Conservation (phyloP, 2,888 invertebrate genomes). For the Petrolisthes manimaculis region DNA sequence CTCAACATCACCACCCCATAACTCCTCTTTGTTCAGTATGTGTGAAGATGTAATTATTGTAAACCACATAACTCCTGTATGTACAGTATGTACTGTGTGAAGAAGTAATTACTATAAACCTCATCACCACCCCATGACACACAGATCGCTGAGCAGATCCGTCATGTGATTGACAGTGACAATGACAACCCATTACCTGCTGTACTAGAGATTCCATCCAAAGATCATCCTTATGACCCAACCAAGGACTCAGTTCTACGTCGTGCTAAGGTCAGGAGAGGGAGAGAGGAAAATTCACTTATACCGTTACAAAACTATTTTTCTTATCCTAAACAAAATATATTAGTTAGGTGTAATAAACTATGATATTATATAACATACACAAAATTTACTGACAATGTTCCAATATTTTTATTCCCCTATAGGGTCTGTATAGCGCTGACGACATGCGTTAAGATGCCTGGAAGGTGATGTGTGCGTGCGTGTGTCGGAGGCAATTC, state of each 20-base stretch:
- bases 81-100: no score
- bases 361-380: neutral
- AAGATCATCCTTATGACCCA: conserved; percentile 97
- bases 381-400: neutral
- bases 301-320: neutral
- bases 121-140: no score
- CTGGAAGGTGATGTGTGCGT: no score
- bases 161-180: conserved; percentile 95
- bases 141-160: conserved; percentile 93
- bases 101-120: no score
- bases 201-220: conserved; percentile 98
- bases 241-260: conserved; percentile 97
- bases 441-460: conserved; percentile 60
- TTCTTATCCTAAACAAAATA: neutral
- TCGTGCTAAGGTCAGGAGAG: conserved; percentile 83
- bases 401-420: neutral
- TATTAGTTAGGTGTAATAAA: neutral
- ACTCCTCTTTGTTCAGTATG: no score
- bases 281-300: neutral
- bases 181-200: conserved; percentile 89
- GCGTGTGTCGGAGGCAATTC: no score
- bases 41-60: no score
- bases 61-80: no score
- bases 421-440: conserved; percentile 63
- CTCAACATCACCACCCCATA: no score